Percentiles rank a stretch among this genome's conserved stretches.
These are phyloP conservation scores for Ellobius talpinus DNA, from an alignment of 2,113 vertebrate genomes.

Conservation along the genomic window DNA sequence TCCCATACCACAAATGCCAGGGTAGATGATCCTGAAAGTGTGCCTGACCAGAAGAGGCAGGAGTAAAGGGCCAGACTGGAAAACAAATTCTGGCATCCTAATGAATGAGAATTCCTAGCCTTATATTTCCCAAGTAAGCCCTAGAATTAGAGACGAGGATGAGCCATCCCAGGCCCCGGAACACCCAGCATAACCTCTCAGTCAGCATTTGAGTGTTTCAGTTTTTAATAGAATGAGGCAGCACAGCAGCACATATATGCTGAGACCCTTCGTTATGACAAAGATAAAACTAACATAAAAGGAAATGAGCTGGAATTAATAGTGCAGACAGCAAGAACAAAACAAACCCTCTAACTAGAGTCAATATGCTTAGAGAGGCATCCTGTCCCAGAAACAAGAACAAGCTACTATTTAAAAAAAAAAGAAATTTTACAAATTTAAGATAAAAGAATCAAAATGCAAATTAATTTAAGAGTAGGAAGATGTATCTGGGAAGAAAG, in stretches of 20 bases:
- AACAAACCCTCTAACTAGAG: not conserved
- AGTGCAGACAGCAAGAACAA: not conserved
- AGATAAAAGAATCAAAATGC: not conserved
- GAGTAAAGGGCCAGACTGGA: not conserved
- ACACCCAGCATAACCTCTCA: not conserved
- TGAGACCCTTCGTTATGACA: not conserved
- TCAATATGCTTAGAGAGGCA: not conserved
- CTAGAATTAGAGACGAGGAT: not conserved
- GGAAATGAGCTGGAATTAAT: not conserved
- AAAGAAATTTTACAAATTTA: not conserved
- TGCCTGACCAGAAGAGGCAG: not conserved
- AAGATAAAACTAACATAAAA: not conserved
- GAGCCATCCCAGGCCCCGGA: not conserved
- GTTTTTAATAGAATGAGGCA: not conserved
- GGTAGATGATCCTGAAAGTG: not conserved
- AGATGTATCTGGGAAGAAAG: not conserved
- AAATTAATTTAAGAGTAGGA: conserved; percentile 5
- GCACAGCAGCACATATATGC: not conserved
- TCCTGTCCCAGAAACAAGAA: not conserved
- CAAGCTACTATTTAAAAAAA: not conserved
- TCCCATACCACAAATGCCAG: not conserved
- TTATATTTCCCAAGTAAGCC: not conserved
- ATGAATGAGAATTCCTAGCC: not conserved
- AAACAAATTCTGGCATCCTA: not conserved
- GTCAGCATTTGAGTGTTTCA: not conserved